phyloP scores from a whole-genome alignment of 2,888 invertebrate genomes.

The Xanthia icteritia region DNA sequence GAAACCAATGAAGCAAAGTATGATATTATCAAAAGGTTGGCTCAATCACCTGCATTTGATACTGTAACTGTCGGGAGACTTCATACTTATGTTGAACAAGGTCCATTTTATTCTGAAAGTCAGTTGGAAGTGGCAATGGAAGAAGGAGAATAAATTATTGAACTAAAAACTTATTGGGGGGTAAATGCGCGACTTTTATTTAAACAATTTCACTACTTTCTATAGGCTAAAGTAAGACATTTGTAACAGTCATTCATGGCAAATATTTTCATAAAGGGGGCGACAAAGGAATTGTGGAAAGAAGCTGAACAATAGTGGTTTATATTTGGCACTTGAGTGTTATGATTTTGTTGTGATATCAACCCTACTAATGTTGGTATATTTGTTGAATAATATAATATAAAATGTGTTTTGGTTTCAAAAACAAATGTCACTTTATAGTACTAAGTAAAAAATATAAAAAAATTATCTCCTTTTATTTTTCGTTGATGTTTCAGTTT shows the following conservation, averaged over 20 bases:
- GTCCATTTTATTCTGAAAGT: constrained; percentile 94
- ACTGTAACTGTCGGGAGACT: constrained; percentile 91
- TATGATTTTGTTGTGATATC: neutral
- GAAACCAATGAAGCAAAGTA: constrained; percentile 94
- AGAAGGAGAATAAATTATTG: constrained; percentile 82
- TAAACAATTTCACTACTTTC: constrained; percentile 6
- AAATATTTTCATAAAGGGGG: neutral
- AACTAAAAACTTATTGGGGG: neutral
- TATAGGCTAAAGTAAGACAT: neutral
- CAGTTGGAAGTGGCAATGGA: constrained; percentile 94
- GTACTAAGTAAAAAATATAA: constrained; percentile 49
- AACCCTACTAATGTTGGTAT: constrained; percentile 9
- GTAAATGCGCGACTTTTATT: constrained; percentile 3
- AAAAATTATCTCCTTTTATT: constrained; percentile 78
- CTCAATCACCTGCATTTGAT: constrained; percentile 91
- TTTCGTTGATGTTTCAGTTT: constrained; percentile 73
- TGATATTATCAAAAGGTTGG: constrained; percentile 92
- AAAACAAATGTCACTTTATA: constrained; percentile 32
- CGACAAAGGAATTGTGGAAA: neutral
- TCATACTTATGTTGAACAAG: constrained; percentile 93
- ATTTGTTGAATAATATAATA: constrained; percentile 25
- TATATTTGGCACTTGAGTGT: neutral
- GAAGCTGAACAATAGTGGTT: neutral
- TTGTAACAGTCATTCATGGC: neutral
- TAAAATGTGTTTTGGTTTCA: constrained; percentile 46